phyloP scores from a whole-genome alignment of 2,797 vertebrate genomes.

The Pipistrellus nathusii region DNA sequence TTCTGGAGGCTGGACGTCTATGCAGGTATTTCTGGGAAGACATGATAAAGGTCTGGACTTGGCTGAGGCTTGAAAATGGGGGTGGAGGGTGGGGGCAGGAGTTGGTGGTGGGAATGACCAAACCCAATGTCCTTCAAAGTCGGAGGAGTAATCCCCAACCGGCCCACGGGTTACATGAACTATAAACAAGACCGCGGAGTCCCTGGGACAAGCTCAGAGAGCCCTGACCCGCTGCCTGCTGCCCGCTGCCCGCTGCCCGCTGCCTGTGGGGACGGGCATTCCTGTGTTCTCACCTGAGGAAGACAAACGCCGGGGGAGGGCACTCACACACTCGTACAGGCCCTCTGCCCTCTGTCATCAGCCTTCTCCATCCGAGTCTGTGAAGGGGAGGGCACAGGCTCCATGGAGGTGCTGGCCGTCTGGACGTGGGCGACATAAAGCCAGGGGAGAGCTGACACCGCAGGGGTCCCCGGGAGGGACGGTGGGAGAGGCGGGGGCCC shows the following conservation, averaged over 20 bases:
- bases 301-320: neutral
- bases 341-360: neutral
- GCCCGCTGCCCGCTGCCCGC: accelerated
- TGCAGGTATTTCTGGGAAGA: neutral
- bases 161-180: neutral
- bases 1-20: neutral
- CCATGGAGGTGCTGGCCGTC: neutral
- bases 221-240: accelerated
- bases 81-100: too few relatives aligned
- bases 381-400: accelerated
- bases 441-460: accelerated
- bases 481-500: accelerated
- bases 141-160: neutral
- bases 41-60: neutral
- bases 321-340: too few relatives aligned
- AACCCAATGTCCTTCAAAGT: neutral
- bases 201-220: neutral
- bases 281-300: neutral
- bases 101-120: neutral
- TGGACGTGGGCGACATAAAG: neutral
- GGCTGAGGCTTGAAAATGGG: neutral
- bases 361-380: accelerated
- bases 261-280: neutral
- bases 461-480: accelerated
- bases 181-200: neutral